These are phyloP conservation scores for Netelia fuscicornis DNA, from an alignment of 2,888 invertebrate species.

Conservation along the genomic window DNA sequence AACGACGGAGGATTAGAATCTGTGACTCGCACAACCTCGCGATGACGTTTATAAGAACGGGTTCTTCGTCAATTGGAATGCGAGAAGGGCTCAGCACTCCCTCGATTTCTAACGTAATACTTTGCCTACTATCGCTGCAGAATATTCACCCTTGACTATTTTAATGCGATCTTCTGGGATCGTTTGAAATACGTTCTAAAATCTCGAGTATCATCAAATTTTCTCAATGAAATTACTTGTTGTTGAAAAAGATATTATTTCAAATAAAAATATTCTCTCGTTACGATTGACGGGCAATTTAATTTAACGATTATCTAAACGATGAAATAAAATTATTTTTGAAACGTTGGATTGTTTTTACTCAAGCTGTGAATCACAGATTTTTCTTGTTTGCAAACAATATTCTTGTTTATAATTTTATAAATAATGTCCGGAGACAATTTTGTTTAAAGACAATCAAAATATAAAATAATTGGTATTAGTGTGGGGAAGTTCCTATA, in stretches of 20 bases:
- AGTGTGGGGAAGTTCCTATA: too few relatives aligned
- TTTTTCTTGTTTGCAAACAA: too few relatives aligned
- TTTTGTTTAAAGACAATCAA: too few relatives aligned
- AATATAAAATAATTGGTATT: too few relatives aligned
- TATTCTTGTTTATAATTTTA: too few relatives aligned
- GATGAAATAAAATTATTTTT: too few relatives aligned
- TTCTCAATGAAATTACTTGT: not conserved
- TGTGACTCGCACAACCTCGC: not conserved
- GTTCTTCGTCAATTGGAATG: slow-evolving; percentile 53
- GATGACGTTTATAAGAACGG: slow-evolving; percentile 42
- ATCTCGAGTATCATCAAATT: not conserved
- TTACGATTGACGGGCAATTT: too few relatives aligned
- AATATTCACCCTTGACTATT: slow-evolving; percentile 37
- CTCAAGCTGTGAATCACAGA: too few relatives aligned
- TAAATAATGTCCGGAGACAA: too few relatives aligned
- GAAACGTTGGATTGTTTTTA: too few relatives aligned
- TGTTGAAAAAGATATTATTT: not conserved
- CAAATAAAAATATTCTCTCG: too few relatives aligned
- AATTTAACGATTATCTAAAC: too few relatives aligned
- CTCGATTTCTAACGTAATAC: slow-evolving; percentile 12
- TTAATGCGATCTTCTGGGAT: not conserved
- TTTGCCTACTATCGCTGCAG: not conserved
- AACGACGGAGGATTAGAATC: not conserved
- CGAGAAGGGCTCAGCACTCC: slow-evolving; percentile 57
- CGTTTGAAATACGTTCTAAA: not conserved